phyloP scores from a whole-genome alignment of 2,888 invertebrate species.

The Abrostola triplasia region DNA sequence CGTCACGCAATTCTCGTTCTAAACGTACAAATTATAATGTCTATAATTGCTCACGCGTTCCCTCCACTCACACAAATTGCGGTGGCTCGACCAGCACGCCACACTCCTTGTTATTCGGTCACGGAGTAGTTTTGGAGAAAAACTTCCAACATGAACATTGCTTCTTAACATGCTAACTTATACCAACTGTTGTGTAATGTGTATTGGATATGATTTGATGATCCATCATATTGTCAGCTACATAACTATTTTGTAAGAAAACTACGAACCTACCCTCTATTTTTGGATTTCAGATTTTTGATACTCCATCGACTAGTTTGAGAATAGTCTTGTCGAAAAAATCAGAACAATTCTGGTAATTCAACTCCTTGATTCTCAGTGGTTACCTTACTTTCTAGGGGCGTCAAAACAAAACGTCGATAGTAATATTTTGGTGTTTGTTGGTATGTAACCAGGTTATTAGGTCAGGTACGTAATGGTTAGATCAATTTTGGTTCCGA shows the following conservation, averaged over 20 bases:
- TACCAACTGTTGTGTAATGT: slow-evolving; percentile 35
- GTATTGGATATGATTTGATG: slow-evolving; percentile 46
- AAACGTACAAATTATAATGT: slow-evolving; percentile 45
- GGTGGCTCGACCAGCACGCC: slow-evolving; percentile 29
- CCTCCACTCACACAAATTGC: slow-evolving; percentile 44
- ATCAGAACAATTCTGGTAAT: too few species aligned
- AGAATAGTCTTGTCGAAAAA: too few species aligned
- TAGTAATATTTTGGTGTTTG: neutral
- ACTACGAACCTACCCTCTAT: slow-evolving; percentile 7
- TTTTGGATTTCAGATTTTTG: too few species aligned
- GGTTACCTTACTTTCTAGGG: neutral
- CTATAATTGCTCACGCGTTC: slow-evolving; percentile 48
- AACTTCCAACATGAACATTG: slow-evolving; percentile 52
- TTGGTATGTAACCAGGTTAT: neutral
- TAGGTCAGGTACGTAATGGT: neutral
- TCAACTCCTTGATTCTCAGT: too few species aligned
- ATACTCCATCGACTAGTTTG: too few species aligned
- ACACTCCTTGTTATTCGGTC: slow-evolving; percentile 49
- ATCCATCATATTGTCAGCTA: slow-evolving; percentile 26
- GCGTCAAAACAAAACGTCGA: neutral
- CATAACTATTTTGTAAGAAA: slow-evolving; percentile 18
- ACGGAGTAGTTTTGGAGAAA: slow-evolving; percentile 46
- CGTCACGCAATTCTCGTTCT: slow-evolving; percentile 48
- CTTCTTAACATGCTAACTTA: slow-evolving; percentile 50
- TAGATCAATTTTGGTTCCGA: neutral